These are phyloP conservation scores for Valencia hispanica DNA, from an alignment of 2,797 vertebrate genomes.

Conservation along the genomic window DNA sequence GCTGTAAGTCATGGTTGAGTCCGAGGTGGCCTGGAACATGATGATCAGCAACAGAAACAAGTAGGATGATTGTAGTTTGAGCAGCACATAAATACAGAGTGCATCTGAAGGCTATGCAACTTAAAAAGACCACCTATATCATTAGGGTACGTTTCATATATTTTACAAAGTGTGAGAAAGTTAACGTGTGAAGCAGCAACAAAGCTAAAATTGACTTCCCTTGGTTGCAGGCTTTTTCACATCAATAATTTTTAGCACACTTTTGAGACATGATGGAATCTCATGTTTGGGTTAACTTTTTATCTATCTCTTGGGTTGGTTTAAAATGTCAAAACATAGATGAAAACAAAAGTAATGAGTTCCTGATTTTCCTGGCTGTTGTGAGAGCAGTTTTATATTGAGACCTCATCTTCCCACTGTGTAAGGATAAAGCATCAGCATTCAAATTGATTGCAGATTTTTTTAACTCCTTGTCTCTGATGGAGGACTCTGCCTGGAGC, in stretches of 20 bases:
- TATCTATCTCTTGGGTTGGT: neutral
- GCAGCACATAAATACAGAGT: neutral
- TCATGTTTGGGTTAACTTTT: neutral
- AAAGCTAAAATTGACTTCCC: neutral
- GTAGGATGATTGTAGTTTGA: neutral
- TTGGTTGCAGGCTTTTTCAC: neutral
- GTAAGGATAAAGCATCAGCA: slow-evolving; percentile 23
- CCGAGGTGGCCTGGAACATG: neutral
- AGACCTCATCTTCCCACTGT: slow-evolving; percentile 9
- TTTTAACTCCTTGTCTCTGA: slow-evolving; percentile 14
- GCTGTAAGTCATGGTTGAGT: neutral
- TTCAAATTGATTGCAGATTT: slow-evolving; percentile 23
- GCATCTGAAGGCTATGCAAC: neutral
- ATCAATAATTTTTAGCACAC: neutral
- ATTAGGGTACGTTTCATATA: neutral
- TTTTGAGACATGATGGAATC: neutral
- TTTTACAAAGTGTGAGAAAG: neutral
- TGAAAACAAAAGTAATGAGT: neutral
- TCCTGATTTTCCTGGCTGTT: neutral
- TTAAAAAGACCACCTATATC: neutral
- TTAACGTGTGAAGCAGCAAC: neutral
- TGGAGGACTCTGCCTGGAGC: slow-evolving; percentile 31
- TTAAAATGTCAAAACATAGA: neutral
- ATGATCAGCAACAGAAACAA: neutral
- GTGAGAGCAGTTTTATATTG: neutral